Conservation (phyloP, 2,888 invertebrate species). For the Xestia rhomboidea region DNA sequence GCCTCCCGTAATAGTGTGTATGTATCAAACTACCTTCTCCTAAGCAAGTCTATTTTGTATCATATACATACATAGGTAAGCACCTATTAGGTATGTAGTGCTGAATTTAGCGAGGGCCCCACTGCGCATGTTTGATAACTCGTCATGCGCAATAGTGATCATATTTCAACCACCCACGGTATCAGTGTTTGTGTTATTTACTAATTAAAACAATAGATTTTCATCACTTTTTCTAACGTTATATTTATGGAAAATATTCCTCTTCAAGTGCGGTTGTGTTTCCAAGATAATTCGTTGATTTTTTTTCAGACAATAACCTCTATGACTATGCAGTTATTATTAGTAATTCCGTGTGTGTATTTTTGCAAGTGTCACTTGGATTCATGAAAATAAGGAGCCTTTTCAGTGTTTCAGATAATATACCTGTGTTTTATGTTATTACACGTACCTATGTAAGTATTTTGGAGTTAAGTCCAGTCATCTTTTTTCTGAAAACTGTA, state of each 20-base stretch:
- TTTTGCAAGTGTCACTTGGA: constrained; percentile 49
- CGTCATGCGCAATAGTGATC: constrained; percentile 71
- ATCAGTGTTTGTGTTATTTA: constrained; percentile 74
- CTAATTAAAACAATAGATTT: constrained; percentile 62
- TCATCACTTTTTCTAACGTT: constrained; percentile 19
- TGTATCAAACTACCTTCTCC: background rate
- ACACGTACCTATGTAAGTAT: constrained; percentile 31
- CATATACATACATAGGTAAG: background rate
- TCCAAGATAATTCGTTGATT: background rate
- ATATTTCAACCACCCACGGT: constrained; percentile 64
- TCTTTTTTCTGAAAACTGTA: background rate
- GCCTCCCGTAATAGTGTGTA: background rate
- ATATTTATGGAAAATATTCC: constrained; percentile 33
- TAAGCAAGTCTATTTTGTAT: constrained; percentile 17
- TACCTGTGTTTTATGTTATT: constrained; percentile 9
- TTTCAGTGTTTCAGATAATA: constrained; percentile 16
- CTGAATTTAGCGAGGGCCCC: constrained; percentile 29
- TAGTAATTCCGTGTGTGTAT: constrained; percentile 64
- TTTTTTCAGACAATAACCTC: constrained; percentile 63
- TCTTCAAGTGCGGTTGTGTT: constrained; percentile 30
- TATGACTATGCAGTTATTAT: constrained; percentile 65
- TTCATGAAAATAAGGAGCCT: constrained; percentile 32
- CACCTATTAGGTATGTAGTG: constrained; percentile 1
- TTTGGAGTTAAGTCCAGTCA: background rate
- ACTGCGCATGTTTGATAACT: constrained; percentile 71